Conservation (phyloP, 1,140 invertebrate genomes). For the Hyposmocoma kahamanoa region DNA sequence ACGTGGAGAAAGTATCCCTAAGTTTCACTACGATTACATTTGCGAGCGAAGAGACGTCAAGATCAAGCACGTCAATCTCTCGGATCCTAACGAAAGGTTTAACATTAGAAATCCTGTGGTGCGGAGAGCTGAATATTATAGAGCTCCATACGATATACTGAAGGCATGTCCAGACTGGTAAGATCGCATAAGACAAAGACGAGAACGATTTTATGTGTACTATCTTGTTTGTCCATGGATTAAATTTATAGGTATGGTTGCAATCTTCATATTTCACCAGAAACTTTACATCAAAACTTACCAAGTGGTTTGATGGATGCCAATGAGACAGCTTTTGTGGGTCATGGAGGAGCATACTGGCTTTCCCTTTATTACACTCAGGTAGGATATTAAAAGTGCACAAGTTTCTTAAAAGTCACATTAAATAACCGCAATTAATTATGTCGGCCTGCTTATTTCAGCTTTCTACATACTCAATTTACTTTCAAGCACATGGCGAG, state of each 20-base stretch:
- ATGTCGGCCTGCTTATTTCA: too few species aligned
- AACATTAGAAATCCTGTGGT: slow-evolving; percentile 59
- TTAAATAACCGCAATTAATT: too few species aligned
- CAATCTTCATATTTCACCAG: slow-evolving; percentile 51
- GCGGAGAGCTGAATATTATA: slow-evolving; percentile 55
- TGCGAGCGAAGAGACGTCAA: slow-evolving; percentile 56
- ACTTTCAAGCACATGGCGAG: slow-evolving; percentile 65
- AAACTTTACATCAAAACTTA: slow-evolving; percentile 41
- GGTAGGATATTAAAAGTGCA: slow-evolving; percentile 36
- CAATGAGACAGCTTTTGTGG: slow-evolving; percentile 60
- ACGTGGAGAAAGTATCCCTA: slow-evolving; percentile 51
- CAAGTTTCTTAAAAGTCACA: too few species aligned
- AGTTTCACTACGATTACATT: slow-evolving; percentile 65
- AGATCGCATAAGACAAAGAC: slow-evolving; percentile 1
- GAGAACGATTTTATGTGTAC: not conserved
- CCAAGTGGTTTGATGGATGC: slow-evolving; percentile 43
- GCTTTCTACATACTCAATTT: slow-evolving; percentile 59
- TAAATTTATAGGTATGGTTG: slow-evolving; percentile 54
- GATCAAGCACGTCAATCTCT: slow-evolving; percentile 51
- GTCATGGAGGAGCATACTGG: slow-evolving; percentile 63
- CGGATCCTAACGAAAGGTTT: slow-evolving; percentile 57
- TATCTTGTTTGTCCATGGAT: not conserved
- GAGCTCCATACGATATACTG: slow-evolving; percentile 54
- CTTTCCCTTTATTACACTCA: slow-evolving; percentile 59
- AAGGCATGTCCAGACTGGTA: slow-evolving; percentile 64